Evolutionary conservation across 2,113 vertebrate species (phyloP), one percentile per base, ranked within the genome.

Genomic region (Garra rufa): DNA sequence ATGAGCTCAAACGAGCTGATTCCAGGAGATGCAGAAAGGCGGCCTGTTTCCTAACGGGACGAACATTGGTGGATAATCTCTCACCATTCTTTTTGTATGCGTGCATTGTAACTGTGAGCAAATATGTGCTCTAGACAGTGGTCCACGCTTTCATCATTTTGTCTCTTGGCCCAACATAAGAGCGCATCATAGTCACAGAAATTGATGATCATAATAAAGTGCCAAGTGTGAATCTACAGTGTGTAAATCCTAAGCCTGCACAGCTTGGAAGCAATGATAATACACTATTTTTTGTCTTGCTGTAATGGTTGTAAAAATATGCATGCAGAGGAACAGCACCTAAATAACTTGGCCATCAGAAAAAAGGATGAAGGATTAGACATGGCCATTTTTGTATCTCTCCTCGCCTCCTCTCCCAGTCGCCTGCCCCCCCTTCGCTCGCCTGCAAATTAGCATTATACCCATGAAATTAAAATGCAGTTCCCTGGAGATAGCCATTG

Each of bases 401-500:
- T 21, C 41, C 9, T 30, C 24, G n/a, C 57, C 85, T 65, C 71
- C 55, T 50, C 30, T 52, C 24, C 59, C 65, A n/a, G 41, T 70
- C 48, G 74, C 67, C 69, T 67, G 44, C 70, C 81, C 81, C 80
- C 81, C 74, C 67, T 41, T 48, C 41, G 17, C 43, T 69, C 55
- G 71, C 57, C 46, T 76, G 52, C 74, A 89, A 84, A 89, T 89
- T 81, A 87, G 77, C 65, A 86, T 85, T 78, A 88, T 82, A 87
- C 67, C 86, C 88, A 89, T 86, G 85, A 85, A 88, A 89, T 88
- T 88, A 87, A 85, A 85, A 86, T 80, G 82, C 85, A 85, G 59
- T 82, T 86, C 86, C 86, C 77, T 13, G 43, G 86, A 88, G 86
- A 88, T 88, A 85, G 76, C 76, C 85, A 71, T 46, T 69, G 44